These are phyloP conservation scores for Vanacampus margaritifer DNA, from an alignment of 2,113 vertebrate species.

Conservation along the genomic window DNA sequence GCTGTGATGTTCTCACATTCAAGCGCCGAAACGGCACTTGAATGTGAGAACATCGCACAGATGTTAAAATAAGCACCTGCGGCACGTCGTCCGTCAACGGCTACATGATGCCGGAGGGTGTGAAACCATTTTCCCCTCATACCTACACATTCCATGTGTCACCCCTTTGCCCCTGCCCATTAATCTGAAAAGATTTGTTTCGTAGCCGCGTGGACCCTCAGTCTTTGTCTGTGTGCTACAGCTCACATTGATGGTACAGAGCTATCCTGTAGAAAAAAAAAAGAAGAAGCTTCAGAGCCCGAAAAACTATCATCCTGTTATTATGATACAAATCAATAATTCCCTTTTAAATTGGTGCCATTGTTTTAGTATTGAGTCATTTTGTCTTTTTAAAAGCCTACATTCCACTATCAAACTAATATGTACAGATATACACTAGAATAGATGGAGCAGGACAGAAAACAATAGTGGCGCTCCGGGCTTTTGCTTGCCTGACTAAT, in stretches of 20 bases:
- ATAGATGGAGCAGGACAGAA: conserved; percentile 7
- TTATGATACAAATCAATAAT: neutral
- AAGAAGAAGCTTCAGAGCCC: neutral
- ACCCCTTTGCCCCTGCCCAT: conserved; percentile 19
- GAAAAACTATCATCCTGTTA: neutral
- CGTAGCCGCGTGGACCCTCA: conserved; percentile 20
- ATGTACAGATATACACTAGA: too few species aligned
- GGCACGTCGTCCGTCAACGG: conserved; percentile 36
- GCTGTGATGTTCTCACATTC: conserved; percentile 20
- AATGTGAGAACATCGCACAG: conserved; percentile 33
- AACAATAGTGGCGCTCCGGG: neutral
- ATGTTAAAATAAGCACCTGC: conserved; percentile 39
- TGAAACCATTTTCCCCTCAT: conserved; percentile 33
- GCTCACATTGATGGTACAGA: conserved; percentile 3
- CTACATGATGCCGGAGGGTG: conserved; percentile 10
- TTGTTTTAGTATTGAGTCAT: neutral
- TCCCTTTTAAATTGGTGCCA: neutral
- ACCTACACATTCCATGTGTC: conserved; percentile 40
- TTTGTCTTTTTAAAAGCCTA: too few species aligned
- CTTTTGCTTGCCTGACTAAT: conserved; percentile 26
- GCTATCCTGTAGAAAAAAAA: neutral
- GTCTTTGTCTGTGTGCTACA: conserved; percentile 21
- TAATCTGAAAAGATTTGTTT: conserved; percentile 46
- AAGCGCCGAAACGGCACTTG: conserved; percentile 27
- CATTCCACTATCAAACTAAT: too few species aligned